phyloP scores from a whole-genome alignment of 1,140 invertebrate species.

The Diuraphis noxia region DNA sequence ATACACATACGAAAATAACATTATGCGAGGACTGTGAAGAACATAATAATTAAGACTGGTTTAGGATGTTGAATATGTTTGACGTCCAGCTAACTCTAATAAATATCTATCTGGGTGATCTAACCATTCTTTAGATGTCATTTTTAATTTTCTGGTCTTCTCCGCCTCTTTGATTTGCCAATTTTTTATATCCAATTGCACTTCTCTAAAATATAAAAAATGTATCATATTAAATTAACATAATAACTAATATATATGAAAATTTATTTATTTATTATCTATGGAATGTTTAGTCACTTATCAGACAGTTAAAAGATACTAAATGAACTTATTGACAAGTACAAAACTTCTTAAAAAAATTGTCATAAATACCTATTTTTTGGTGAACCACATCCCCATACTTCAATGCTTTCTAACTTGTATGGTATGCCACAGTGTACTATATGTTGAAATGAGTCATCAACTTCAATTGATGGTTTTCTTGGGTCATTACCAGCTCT shows the following conservation, averaged over 20 bases:
- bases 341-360: neutral
- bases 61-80: constrained; percentile 65
- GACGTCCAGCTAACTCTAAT: constrained; percentile 79
- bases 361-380: constrained; percentile 61
- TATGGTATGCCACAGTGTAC: constrained; percentile 64
- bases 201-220: constrained; percentile 65
- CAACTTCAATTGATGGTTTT: constrained; percentile 73
- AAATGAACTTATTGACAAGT: neutral
- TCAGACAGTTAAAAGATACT: neutral
- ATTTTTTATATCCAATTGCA: constrained; percentile 83
- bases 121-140: constrained; percentile 83
- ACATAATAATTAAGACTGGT: neutral
- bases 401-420: constrained; percentile 67
- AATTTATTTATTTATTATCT: neutral
- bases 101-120: constrained; percentile 89
- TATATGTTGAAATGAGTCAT: constrained; percentile 71
- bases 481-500: constrained; percentile 78
- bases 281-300: neutral
- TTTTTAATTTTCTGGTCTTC: constrained; percentile 76
- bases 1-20: constrained; percentile 27
- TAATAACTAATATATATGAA: neutral
- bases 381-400: constrained; percentile 82
- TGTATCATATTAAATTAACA: neutral
- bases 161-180: constrained; percentile 88
- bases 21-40: constrained; percentile 35